Base-by-base conservation (phyloP, 2,888 invertebrate species). In the Drepana falcataria region DNA sequence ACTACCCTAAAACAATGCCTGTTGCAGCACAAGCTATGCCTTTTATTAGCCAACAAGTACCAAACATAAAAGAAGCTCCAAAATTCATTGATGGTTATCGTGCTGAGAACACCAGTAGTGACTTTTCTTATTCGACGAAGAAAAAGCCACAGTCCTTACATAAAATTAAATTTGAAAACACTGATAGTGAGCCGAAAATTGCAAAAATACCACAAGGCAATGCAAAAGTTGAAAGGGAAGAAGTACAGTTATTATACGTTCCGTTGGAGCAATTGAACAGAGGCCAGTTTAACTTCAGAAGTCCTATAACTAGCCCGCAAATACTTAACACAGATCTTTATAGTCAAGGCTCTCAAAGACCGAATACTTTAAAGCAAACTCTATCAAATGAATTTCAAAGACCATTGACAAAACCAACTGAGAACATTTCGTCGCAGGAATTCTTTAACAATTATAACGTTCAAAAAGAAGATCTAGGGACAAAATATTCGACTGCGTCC, bases 181-280 rank as follows among this genome's bases (percentile, higher is more conserved):
- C 72, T 49, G 87, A 87, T 2, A 84, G 81, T 59, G 61, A 70
- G 0, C 70, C 75, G 0, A 81, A 81, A 61, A 57, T 68, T 5
- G 82, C 85, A 55, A 57, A 67, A 33, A 56, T 75, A 34, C 58
- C 75, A 2, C 68, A 74, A 52, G 68, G 65, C 5, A 80, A 76
- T 57, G 71, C 78, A 7, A 87, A 85, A 68, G 63, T 77, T 1
- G 91, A 92, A 75, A 85, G 90, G 65, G 94, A 95, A 79, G 94
- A 95, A 81, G 94, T 96, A 0, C 96, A 96, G 73, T 80, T 96
- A 47, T 87, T 97, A 0, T 97, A 96, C 72, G 96, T 97, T 0
- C 96, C 96, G 3, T 92, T 96, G 35, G 96, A 97, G 71, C 93
- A 95, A 0, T 79, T 96, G 35, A 93, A 93, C 64, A 79, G 83